Evolutionary conservation across 2,113 vertebrate genomes (phyloP).

Genomic region (Rhinichthys klamathensis): DNA sequence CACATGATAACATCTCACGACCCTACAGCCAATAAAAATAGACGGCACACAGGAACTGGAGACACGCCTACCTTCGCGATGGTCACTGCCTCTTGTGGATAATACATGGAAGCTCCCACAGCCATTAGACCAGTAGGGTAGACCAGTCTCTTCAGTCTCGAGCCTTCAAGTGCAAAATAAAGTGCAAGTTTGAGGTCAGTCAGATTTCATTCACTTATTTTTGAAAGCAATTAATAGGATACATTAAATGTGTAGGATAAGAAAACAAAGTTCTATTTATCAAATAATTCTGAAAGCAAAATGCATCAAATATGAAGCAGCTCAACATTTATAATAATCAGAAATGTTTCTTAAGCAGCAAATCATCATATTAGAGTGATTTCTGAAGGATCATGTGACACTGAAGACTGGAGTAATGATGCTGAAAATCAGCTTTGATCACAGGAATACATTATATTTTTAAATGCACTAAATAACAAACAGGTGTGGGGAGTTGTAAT

Average conservation of each 20-base stretch:
- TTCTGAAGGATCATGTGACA: too few relatives aligned
- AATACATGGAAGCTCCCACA: constrained; percentile 84
- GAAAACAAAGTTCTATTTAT: not conserved
- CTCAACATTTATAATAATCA: not conserved
- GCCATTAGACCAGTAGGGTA: constrained; percentile 85
- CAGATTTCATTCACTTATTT: not conserved
- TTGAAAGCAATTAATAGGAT: not conserved
- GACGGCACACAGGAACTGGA: constrained; percentile 41
- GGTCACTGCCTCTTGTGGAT: constrained; percentile 82
- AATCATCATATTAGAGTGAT: not conserved
- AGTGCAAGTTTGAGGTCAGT: not conserved
- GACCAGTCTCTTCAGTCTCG: constrained; percentile 84
- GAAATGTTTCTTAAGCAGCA: too few relatives aligned
- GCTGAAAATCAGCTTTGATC: not conserved
- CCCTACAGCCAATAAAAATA: constrained; percentile 46
- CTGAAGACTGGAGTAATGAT: too few relatives aligned
- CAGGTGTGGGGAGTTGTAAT: not conserved
- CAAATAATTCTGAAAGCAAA: not conserved
- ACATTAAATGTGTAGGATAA: not conserved
- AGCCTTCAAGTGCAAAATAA: constrained; percentile 68
- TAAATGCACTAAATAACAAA: not conserved
- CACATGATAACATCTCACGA: not conserved
- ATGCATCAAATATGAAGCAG: not conserved
- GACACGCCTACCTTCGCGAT: constrained; percentile 79
- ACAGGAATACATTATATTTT: constrained; percentile 3